Percentiles rank a stretch among this genome's conserved stretches.
phyloP scores from a whole-genome alignment of 2,888 invertebrate genomes.

The Chamaedrilus cognettii region DNA sequence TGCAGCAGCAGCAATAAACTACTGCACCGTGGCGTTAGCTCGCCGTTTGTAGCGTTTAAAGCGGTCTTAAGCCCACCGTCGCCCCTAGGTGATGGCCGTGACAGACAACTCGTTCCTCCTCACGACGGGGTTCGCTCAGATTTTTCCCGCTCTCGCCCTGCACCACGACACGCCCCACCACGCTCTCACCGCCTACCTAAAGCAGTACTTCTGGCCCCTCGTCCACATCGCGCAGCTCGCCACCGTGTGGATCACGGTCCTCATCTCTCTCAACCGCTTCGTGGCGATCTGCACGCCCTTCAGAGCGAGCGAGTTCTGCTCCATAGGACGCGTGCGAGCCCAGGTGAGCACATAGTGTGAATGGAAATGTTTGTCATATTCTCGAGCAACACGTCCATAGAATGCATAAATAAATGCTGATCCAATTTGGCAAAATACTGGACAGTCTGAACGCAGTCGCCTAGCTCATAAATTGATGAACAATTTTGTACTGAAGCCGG shows the following conservation, averaged over 20 bases:
- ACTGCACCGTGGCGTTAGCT: too few relatives aligned
- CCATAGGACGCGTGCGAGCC: slow-evolving; percentile 27
- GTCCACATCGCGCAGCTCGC: slow-evolving; percentile 38
- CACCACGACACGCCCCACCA: slow-evolving; percentile 22
- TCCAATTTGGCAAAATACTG: too few relatives aligned
- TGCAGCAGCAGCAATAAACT: too few relatives aligned
- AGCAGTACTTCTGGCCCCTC: slow-evolving; percentile 34
- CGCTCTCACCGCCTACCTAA: slow-evolving; percentile 21
- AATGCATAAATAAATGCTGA: too few relatives aligned
- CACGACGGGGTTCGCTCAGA: slow-evolving; percentile 31
- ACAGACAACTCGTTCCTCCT: slow-evolving; percentile 38
- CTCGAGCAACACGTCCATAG: too few relatives aligned
- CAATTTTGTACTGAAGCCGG: too few relatives aligned
- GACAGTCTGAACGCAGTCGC: too few relatives aligned
- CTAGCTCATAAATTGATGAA: too few relatives aligned
- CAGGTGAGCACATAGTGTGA: too few relatives aligned
- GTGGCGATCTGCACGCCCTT: slow-evolving; percentile 41
- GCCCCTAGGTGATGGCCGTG: slow-evolving; percentile 34
- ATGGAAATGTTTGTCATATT: too few relatives aligned
- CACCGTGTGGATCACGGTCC: slow-evolving; percentile 41
- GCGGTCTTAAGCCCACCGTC: too few relatives aligned
- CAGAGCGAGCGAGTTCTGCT: slow-evolving; percentile 34
- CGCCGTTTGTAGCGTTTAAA: too few relatives aligned
- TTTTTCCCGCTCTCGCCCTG: slow-evolving; percentile 28
- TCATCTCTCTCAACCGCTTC: slow-evolving; percentile 40